Base-by-base conservation (phyloP, 2,797 vertebrate species). In the Phoxinus dragarum region DNA sequence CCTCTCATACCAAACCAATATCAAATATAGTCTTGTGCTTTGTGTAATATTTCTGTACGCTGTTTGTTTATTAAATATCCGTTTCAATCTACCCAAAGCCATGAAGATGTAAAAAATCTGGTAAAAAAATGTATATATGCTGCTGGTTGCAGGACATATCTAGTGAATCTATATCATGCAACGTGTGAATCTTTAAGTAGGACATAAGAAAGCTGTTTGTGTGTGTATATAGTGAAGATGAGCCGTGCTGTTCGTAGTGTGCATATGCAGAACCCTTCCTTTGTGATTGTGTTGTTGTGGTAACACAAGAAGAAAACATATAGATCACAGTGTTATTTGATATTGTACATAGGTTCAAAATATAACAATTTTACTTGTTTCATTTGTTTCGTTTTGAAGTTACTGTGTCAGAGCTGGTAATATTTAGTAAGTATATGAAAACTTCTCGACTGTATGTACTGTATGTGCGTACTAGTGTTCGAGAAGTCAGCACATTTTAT, bases 1-100 rank as follows among this genome's bases (percentile, higher is more conserved):
- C 44, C 12, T 9, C 44, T 67, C 78, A 54, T 67, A 84, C 17
- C 44, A 89, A 89, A 66, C 44, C 59, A 85, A 78, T 72, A 78
- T 80, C 56, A 66, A 80, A 81, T 92, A 87, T 82, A 84, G 91
- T 94, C 92, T 92, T 93, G 94, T 95, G 93, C 90, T 92, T 92
- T 44, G 88, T 93, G 92, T 67, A 84, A 88, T 73, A 56, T 80
- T 73, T 64, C 72, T 68, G 71, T 87, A 34, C 8, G 64, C 86
- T 69, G 59, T 71, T 76, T 49, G 40, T 66, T 79, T 71, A 82
- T 75, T 36, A 36, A 86, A 66, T 72, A 72, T 68, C 34, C 2
- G 1, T 71, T 31, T 74, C n/a, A 21, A 38, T 66, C 34, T 71
- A n/a, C 40, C 21, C 11, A 17, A 68, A 86, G 78, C 68, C 71